A percentile compares a stretch with the other conserved stretches of the same genome.
Conservation (phyloP, 2,888 invertebrate species). For the Pinctada fucata region DNA sequence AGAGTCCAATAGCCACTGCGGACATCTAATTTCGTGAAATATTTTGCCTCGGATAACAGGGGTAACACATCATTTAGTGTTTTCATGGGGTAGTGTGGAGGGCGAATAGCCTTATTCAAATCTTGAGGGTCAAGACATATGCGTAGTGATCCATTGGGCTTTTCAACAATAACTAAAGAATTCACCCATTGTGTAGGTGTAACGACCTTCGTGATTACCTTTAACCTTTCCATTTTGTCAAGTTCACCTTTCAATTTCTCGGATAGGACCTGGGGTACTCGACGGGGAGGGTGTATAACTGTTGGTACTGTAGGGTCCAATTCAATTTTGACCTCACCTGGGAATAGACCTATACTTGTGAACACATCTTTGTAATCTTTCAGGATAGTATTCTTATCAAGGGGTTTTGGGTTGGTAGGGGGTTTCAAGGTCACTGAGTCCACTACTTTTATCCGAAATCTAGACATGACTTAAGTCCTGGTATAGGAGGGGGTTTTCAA, state of each 20-base stretch:
- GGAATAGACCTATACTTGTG: conserved; percentile 40
- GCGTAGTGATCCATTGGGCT: conserved; percentile 28
- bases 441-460: conserved; percentile 30
- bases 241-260: conserved; percentile 5
- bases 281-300: conserved; percentile 24
- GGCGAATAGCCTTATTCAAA: conserved; percentile 39
- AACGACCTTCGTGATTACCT: not conserved
- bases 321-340: conserved; percentile 33
- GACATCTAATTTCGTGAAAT: conserved; percentile 49
- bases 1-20: conserved; percentile 50
- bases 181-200: conserved; percentile 20
- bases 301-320: conserved; percentile 5
- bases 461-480: conserved; percentile 32
- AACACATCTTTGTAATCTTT: conserved; percentile 40
- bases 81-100: conserved; percentile 45
- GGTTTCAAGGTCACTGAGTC: conserved; percentile 21
- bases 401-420: not conserved
- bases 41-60: conserved; percentile 34
- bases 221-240: conserved; percentile 7
- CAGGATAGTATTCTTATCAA: conserved; percentile 27
- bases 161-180: conserved; percentile 22
- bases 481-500: conserved; percentile 16
- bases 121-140: conserved; percentile 42
- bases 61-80: conserved; percentile 47
- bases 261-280: conserved; percentile 8